Percentiles rank a stretch among this genome's conserved stretches.
These are phyloP conservation scores for Sclerodermus sp. DNA, from an alignment of 2,888 invertebrate species.

Conservation along the genomic window DNA sequence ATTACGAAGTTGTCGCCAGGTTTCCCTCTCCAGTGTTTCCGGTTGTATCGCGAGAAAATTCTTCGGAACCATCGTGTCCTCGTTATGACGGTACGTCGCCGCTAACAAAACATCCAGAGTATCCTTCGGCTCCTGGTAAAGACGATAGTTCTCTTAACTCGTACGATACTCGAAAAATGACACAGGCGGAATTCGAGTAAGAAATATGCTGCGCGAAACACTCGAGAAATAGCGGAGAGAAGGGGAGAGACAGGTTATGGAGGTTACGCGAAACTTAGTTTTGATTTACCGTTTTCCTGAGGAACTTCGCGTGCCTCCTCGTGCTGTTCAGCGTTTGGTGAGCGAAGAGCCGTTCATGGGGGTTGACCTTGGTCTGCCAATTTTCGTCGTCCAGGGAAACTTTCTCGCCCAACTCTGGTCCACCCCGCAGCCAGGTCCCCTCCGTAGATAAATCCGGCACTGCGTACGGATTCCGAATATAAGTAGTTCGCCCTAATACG, in stretches of 20 bases:
- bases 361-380: conserved; percentile 42
- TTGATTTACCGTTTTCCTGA: conserved; percentile 34
- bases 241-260: too few species aligned
- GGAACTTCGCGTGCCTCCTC: conserved; percentile 51
- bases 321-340: conserved; percentile 67
- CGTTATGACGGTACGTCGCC: conserved; percentile 70
- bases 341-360: conserved; percentile 62
- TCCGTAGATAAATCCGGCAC: conserved; percentile 47
- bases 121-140: conserved; percentile 65
- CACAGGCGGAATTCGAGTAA: not conserved
- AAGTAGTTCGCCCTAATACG: conserved; percentile 9
- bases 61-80: conserved; percentile 58
- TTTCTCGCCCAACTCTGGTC: conserved; percentile 42
- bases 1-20: conserved; percentile 72
- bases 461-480: conserved; percentile 47
- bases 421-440: conserved; percentile 37
- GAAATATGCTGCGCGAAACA: not conserved
- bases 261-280: conserved; percentile 1
- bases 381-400: conserved; percentile 35
- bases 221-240: too few species aligned
- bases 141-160: not conserved
- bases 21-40: conserved; percentile 67
- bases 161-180: not conserved
- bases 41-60: conserved; percentile 66
- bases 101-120: conserved; percentile 70